Evolutionary conservation across 2,888 invertebrate species (phyloP), one percentile per base, ranked within the genome.

Genomic region (Aporophyla nigra): DNA sequence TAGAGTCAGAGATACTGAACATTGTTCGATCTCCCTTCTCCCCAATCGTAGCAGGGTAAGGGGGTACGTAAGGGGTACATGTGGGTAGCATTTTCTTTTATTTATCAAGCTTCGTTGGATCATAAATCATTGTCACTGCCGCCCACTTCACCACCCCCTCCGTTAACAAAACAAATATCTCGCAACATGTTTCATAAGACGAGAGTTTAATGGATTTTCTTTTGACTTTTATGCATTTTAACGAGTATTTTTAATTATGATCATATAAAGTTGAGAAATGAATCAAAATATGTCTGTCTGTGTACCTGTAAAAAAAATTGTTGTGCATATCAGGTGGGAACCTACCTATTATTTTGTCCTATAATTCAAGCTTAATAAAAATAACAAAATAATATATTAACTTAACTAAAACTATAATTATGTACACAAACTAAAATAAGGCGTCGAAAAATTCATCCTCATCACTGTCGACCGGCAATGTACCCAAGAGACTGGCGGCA

Each of bases 61-160:
- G 24, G 56, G 56, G 56, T 58, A 27, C 24, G 56, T 61, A 9
- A 21, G 70, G 53, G 33, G 53, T 27, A 21, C 62, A 71, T 63
- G 54, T 71, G 70, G 70, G 75, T 56, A 76, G 40, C 21, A 73
- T 73, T 59, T 81, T 83, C 74, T 80, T 84, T 84, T 85, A 84
- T 83, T 78, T 84, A 74, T 78, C 71, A 46, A 74, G 65, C 65
- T 56, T 73, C 69, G 63, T 53, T 65, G 27, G 70, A 70, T 71
- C 76, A 82, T 84, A 71, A 68, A 84, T 84, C 84, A 84, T n/a
- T 66, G 83, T 78, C 78, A 58, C 46, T 1, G 12, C 49, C 81
- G 59, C 85, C 82, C 74, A 66, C 56, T 21, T 14, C 1, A 7
- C 78, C 82, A 33, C 83, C 83, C 71, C 54, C 24, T 58, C 68